Percentiles rank a stretch among this genome's conserved stretches.
Conservation (phyloP, 64 coral and sea anemone species). For the Astreopora myriophthalma region DNA sequence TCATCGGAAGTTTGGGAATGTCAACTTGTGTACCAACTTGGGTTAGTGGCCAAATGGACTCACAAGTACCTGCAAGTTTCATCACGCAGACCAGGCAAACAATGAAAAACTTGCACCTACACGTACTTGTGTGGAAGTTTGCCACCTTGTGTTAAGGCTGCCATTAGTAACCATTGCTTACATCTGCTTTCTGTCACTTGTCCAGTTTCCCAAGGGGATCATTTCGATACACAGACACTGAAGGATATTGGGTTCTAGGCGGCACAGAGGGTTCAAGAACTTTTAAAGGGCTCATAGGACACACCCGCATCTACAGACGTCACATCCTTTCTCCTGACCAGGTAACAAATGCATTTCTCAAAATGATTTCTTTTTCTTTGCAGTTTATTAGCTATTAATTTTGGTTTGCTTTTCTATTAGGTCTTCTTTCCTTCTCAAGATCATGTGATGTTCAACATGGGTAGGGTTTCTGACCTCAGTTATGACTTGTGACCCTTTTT, state of each 20-base stretch:
- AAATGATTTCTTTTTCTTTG: not conserved
- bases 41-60: no score
- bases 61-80: no score
- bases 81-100: no score
- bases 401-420: conserved; percentile 16
- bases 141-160: no score
- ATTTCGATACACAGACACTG: conserved; percentile 82
- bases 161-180: not conserved
- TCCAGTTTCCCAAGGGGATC: conserved; percentile 67
- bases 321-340: conserved; percentile 36
- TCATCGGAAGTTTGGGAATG: no score
- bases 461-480: conserved; percentile 15
- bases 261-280: conserved; percentile 74
- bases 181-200: not conserved
- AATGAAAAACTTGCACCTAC: no score
- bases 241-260: conserved; percentile 93
- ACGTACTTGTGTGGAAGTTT: no score
- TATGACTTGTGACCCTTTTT: not conserved
- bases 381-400: not conserved
- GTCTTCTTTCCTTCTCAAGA: conserved; percentile 45
- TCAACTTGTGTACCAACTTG: no score
- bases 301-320: conserved; percentile 77
- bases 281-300: conserved; percentile 83
- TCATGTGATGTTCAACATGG: conserved; percentile 68
- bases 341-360: not conserved